Evolutionary conservation across 2,888 invertebrate genomes (phyloP).

Genomic region (Orthosia cruda): DNA sequence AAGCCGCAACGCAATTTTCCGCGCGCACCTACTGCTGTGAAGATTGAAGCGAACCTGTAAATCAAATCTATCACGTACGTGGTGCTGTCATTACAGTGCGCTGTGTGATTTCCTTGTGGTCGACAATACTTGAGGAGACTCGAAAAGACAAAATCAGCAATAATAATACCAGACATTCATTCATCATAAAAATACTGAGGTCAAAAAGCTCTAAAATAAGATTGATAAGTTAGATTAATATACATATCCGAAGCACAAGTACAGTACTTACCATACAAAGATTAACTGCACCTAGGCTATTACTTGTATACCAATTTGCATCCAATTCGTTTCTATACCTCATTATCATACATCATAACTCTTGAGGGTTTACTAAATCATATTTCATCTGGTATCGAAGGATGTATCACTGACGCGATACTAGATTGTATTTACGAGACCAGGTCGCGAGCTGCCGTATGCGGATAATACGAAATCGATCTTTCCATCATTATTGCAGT

Average conservation of each 20-base stretch:
- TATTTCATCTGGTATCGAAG: slow-evolving; percentile 88
- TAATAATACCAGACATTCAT: slow-evolving; percentile 20
- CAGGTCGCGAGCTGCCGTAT: slow-evolving; percentile 79
- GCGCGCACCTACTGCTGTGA: slow-evolving; percentile 80
- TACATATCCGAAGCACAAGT: slow-evolving; percentile 49
- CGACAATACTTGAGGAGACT: slow-evolving; percentile 73
- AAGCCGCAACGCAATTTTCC: slow-evolving; percentile 89
- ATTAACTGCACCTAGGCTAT: slow-evolving; percentile 77
- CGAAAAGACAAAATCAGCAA: slow-evolving; percentile 55
- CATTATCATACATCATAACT: slow-evolving; percentile 86
- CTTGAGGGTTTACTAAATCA: slow-evolving; percentile 82
- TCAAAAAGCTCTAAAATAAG: slow-evolving; percentile 34
- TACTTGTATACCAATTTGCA: slow-evolving; percentile 75
- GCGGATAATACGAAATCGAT: slow-evolving; percentile 80
- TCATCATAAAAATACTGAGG: slow-evolving; percentile 26
- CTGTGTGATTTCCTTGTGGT: slow-evolving; percentile 86
- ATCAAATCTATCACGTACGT: slow-evolving; percentile 89
- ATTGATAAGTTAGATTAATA: slow-evolving; percentile 57
- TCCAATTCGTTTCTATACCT: slow-evolving; percentile 74
- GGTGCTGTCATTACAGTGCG: slow-evolving; percentile 84
- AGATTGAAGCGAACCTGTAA: slow-evolving; percentile 89
- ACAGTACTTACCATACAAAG: slow-evolving; percentile 59
- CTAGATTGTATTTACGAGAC: slow-evolving; percentile 86
- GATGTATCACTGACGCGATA: slow-evolving; percentile 86
- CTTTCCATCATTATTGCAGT: slow-evolving; percentile 76